These are phyloP conservation scores for Hydrolagus affinis DNA, from an alignment of 2,113 vertebrate species.

Conservation along the genomic window DNA sequence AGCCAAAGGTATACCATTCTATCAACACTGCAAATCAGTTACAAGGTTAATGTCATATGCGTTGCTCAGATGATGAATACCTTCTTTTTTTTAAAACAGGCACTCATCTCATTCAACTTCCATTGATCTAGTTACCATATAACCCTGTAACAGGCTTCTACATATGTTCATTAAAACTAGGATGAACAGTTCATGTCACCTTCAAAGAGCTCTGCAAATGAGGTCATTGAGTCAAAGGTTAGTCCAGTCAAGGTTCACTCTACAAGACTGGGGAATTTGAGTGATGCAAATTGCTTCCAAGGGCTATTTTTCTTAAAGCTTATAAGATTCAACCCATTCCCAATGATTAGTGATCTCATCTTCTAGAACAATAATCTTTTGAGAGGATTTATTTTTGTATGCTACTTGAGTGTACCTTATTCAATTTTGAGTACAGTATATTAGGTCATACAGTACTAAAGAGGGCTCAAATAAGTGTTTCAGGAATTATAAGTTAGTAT, in stretches of 20 bases:
- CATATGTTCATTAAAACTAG: background rate
- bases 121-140: background rate
- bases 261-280: background rate
- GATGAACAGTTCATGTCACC: background rate
- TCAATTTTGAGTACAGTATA: background rate
- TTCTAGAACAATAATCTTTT: background rate
- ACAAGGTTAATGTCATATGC: background rate
- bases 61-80: background rate
- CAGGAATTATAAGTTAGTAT: background rate
- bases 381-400: background rate
- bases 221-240: background rate
- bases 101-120: background rate
- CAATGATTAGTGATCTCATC: background rate
- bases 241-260: background rate
- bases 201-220: background rate
- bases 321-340: background rate
- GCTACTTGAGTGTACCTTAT: background rate
- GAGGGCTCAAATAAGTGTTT: background rate
- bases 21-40: constrained; percentile 9
- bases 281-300: background rate
- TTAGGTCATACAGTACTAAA: background rate
- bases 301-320: background rate
- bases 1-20: background rate
- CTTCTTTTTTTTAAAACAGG: background rate
- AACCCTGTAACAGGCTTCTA: constrained; percentile 2